These are phyloP conservation scores for Patagioenas fasciata DNA, from an alignment of 2,113 vertebrate species.

Conservation along the genomic window DNA sequence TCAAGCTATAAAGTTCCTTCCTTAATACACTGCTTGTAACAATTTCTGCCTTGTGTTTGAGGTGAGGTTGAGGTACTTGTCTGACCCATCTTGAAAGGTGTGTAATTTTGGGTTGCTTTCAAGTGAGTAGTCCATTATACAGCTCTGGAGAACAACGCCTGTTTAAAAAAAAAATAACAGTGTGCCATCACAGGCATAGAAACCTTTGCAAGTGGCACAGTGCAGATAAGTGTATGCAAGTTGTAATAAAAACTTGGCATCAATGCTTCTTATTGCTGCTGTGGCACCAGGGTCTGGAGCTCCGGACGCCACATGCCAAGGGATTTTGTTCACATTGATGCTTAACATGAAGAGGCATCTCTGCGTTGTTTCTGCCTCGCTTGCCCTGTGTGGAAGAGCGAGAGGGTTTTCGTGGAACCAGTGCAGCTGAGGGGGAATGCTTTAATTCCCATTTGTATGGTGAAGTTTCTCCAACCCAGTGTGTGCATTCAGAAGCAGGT, in stretches of 20 bases:
- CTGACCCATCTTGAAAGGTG: background rate
- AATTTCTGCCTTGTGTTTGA: background rate
- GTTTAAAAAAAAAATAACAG: background rate
- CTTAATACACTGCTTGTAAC: constrained; percentile 11
- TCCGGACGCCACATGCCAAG: background rate
- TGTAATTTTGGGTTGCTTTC: background rate
- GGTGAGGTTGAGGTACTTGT: background rate
- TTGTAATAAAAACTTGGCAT: background rate
- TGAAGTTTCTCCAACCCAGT: background rate
- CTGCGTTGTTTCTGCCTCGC: background rate
- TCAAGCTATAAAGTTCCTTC: background rate
- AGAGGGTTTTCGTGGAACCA: background rate
- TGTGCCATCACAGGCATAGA: background rate
- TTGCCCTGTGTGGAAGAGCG: background rate
- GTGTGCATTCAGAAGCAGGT: fast-evolving
- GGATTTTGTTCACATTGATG: background rate
- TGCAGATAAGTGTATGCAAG: background rate
- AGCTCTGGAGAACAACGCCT: background rate
- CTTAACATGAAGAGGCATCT: background rate
- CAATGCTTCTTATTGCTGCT: fast-evolving
- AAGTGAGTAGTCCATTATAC: background rate
- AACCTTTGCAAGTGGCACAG: background rate
- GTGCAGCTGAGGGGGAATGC: background rate
- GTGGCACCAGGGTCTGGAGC: background rate
- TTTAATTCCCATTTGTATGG: background rate